phyloP scores from a whole-genome alignment of 2,113 vertebrate genomes.

The Tyto alba region DNA sequence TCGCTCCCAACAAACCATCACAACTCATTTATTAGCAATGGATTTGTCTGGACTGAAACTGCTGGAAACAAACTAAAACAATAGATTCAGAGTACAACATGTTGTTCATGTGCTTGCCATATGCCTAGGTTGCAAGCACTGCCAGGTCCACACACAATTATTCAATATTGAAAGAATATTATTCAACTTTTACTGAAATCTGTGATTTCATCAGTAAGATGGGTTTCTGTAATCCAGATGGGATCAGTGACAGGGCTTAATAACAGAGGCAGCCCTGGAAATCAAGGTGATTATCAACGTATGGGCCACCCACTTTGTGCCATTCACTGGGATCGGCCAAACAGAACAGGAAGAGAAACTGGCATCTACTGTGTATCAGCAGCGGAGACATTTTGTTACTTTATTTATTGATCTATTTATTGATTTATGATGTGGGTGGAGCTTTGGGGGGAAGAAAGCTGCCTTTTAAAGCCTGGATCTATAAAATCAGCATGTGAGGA shows the following conservation, averaged over 20 bases:
- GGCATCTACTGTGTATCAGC: conserved; percentile 42
- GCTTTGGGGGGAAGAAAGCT: conserved; percentile 1
- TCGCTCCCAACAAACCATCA: background rate
- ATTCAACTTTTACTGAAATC: conserved; percentile 67
- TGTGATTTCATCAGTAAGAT: conserved; percentile 46
- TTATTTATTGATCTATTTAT: conserved; percentile 51
- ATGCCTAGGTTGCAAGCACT: conserved; percentile 51
- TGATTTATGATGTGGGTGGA: conserved; percentile 40
- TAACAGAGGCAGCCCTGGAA: conserved; percentile 48
- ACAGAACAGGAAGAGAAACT: conserved; percentile 19
- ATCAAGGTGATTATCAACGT: conserved; percentile 31
- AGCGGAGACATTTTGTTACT: conserved; percentile 31
- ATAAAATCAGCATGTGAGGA: conserved; percentile 30
- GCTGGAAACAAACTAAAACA: conserved; percentile 66
- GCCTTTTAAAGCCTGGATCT: background rate
- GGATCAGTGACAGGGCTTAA: conserved; percentile 32
- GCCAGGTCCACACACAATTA: conserved; percentile 58
- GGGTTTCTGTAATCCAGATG: conserved; percentile 68
- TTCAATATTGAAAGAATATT: conserved; percentile 66
- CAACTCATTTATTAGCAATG: conserved; percentile 22
- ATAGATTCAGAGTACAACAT: conserved; percentile 38
- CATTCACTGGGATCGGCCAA: background rate
- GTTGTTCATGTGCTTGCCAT: conserved; percentile 67
- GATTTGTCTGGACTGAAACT: conserved; percentile 34
- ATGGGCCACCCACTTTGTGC: conserved; percentile 48